Percentiles rank a stretch among this genome's conserved stretches.
Evolutionary conservation across 64 coral and sea anemone genomes (phyloP).

Genomic region (Porites lutea): DNA sequence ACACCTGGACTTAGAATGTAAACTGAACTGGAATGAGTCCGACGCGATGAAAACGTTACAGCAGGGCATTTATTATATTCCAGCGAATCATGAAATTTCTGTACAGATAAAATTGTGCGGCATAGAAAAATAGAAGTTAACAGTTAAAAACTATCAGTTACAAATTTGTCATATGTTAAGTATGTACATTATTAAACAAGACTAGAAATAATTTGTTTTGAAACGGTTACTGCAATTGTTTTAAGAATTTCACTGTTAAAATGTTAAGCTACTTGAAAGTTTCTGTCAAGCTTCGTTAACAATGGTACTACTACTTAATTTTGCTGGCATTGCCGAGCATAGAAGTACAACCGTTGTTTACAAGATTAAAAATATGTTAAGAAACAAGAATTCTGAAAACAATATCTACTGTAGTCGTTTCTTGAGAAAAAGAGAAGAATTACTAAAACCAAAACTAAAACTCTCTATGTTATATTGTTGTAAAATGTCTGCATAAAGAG

Average conservation of each 20-base stretch:
- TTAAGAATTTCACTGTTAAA: not conserved
- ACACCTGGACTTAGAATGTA: not conserved
- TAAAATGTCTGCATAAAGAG: no score
- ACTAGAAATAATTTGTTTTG: not conserved
- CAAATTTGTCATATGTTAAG: not conserved
- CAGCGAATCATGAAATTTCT: not conserved
- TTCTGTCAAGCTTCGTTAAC: not conserved
- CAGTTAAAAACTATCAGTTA: not conserved
- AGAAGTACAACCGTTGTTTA: not conserved
- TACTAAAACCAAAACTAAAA: no score
- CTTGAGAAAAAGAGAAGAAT: not conserved
- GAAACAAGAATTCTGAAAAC: not conserved
- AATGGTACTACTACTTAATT: no score
- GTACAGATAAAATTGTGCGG: conserved; percentile 1
- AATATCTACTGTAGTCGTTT: not conserved
- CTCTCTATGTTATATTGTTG: no score
- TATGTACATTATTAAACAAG: not conserved
- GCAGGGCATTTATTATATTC: conserved; percentile 5
- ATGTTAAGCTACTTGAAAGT: not conserved
- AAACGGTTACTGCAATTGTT: not conserved
- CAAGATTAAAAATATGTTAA: not conserved
- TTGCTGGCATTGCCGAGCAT: not conserved
- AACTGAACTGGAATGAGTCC: not conserved
- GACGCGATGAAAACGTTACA: not conserved
- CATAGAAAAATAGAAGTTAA: conserved; percentile 47